Evolutionary conservation across 1,140 invertebrate genomes (phyloP), one percentile per base, ranked within the genome.

Genomic region (Papilio polytes): DNA sequence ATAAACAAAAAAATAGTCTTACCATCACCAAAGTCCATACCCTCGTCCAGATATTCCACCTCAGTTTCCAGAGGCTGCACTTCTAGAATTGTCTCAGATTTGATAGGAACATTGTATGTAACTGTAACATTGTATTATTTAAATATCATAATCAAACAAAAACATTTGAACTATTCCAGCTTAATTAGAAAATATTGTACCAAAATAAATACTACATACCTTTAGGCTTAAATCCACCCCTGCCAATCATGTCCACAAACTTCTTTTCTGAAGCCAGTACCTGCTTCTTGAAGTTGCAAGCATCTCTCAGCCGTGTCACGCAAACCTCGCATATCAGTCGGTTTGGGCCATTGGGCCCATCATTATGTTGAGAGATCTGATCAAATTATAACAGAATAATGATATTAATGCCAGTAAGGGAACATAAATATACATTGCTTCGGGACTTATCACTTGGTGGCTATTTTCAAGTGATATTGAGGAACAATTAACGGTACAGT

Each of bases 261-360:
- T 90, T 92, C 83, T 94, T 93, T 83, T 94, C 92, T 0, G 90
- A 92, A 4, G 93, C 91, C 72, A 91, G 53, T 0, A 94, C 93
- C 78, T 94, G 93, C 79, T 94, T 94, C 84, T 94, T 94, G 66
- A 94, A 94, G 80, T 94, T 92, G 70, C 92, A 94, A 0, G 93
- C 93, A 82, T 94, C 93, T 18, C 93, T 85, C 3, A 94, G 85
- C 72, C 93, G 82, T 18, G 91, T 94, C 81, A 94, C 92, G 85
- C 93, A 94, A 2, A 94, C 92, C 59, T 94, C 93, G 77, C 93
- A 94, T 2, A 94, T 94, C 0, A 94, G 86, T 0, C 93, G 84
- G 74, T 90, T 94, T 0, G 88, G 85, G 2, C 92, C 92, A 78
- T 94, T 94, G 0, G 93, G 93, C 0, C 93, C 93, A 2, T 93